A percentile compares a stretch with the other conserved stretches of the same genome.
These are phyloP conservation scores for Eublepharis macularius DNA, from an alignment of 2,113 vertebrate genomes.

Conservation along the genomic window DNA sequence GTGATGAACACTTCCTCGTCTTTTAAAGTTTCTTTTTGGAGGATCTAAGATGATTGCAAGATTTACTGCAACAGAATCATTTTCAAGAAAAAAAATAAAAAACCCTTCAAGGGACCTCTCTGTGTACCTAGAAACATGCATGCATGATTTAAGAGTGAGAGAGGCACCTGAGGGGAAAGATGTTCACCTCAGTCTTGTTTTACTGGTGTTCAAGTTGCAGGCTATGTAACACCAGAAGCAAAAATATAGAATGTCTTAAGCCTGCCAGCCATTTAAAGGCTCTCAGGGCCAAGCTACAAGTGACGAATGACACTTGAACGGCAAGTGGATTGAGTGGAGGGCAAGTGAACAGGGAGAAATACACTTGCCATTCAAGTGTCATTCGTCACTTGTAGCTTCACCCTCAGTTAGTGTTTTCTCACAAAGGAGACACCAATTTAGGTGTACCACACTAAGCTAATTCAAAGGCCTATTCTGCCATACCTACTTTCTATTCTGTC, in stretches of 20 bases:
- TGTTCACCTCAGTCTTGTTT: background rate
- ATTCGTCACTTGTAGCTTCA: too few relatives aligned
- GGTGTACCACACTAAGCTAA: background rate
- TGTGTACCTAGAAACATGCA: background rate
- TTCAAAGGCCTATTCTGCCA: background rate
- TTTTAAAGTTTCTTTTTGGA: background rate
- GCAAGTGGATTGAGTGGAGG: too few relatives aligned
- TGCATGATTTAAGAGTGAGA: background rate
- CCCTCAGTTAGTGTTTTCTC: background rate
- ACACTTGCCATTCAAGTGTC: too few relatives aligned
- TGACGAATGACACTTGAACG: too few relatives aligned
- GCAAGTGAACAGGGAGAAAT: too few relatives aligned
- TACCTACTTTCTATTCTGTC: background rate
- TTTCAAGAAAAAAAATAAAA: conserved; percentile 17
- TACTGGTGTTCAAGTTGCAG: background rate
- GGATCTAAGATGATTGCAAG: background rate
- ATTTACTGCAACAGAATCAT: background rate
- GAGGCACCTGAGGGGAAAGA: background rate
- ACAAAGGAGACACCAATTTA: background rate
- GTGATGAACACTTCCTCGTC: background rate
- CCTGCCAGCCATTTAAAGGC: background rate
- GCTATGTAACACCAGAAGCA: background rate
- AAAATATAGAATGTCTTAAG: background rate
- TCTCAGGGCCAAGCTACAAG: background rate
- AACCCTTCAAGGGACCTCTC: conserved; percentile 17